phyloP scores from a whole-genome alignment of 2,113 vertebrate genomes.

The Probosciger aterrimus region DNA sequence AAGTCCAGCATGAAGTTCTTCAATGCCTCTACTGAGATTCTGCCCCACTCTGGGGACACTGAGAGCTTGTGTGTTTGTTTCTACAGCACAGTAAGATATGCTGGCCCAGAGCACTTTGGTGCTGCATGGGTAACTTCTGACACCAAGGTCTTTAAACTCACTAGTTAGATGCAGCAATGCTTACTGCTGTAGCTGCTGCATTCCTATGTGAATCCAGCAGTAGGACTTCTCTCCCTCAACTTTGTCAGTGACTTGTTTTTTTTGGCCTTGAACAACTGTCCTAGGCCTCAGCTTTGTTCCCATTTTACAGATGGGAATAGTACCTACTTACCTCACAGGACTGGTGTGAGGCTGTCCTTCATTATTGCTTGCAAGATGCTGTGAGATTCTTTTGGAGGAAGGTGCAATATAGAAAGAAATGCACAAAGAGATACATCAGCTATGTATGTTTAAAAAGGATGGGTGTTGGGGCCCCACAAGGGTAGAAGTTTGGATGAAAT shows the following conservation, averaged over 20 bases:
- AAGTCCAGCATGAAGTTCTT: neutral
- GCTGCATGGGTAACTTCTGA: neutral
- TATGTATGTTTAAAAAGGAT: neutral
- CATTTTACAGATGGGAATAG: neutral
- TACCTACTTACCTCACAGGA: neutral
- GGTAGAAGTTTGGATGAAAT: neutral
- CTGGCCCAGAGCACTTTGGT: neutral
- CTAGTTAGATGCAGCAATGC: neutral
- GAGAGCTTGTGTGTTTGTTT: neutral
- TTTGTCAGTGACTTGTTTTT: neutral
- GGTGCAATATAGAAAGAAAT: slow-evolving; percentile 22
- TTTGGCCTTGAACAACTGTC: neutral
- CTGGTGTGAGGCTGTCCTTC: neutral
- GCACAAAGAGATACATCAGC: neutral
- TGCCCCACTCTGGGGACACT: neutral
- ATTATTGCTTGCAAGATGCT: neutral
- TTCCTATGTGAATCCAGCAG: neutral
- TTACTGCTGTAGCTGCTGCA: neutral
- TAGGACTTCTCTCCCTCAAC: neutral
- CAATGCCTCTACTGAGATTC: neutral
- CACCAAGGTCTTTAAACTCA: neutral
- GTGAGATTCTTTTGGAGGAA: slow-evolving; percentile 30
- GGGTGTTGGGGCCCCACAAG: neutral
- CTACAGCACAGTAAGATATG: neutral
- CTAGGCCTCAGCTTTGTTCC: neutral